A percentile compares a stretch with the other conserved stretches of the same genome.
Evolutionary conservation across 2,113 vertebrate genomes (phyloP).

Genomic region (Eolophus roseicapilla): DNA sequence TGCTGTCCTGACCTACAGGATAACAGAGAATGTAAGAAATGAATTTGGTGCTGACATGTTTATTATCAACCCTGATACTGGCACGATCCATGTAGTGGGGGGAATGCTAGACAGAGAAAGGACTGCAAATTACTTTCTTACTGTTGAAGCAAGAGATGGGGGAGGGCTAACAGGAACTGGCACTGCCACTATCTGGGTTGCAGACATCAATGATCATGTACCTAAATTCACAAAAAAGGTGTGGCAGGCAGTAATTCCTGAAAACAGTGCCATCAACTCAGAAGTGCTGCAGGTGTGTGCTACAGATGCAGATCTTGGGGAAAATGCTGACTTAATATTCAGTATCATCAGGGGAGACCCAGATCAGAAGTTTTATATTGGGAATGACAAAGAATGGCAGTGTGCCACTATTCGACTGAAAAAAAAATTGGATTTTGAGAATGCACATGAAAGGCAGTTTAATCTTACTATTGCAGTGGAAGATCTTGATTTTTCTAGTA

Average conservation of each 20-base stretch:
- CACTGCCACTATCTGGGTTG: constrained; percentile 82
- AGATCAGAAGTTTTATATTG: constrained; percentile 86
- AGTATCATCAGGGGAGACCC: constrained; percentile 84
- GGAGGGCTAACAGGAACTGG: constrained; percentile 84
- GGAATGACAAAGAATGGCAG: constrained; percentile 79
- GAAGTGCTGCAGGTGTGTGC: constrained; percentile 81
- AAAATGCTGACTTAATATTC: constrained; percentile 85
- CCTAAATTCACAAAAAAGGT: constrained; percentile 78
- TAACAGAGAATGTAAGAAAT: constrained; percentile 75
- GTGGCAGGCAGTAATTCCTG: constrained; percentile 77
- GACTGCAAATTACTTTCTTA: constrained; percentile 78
- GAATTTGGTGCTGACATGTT: constrained; percentile 76
- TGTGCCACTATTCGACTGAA: constrained; percentile 81
- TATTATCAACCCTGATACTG: constrained; percentile 78
- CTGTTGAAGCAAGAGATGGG: constrained; percentile 86
- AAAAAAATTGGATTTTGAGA: constrained; percentile 85
- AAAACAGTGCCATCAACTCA: constrained; percentile 77
- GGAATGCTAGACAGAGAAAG: constrained; percentile 82
- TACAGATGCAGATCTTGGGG: constrained; percentile 79
- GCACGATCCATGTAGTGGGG: constrained; percentile 77
- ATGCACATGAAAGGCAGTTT: constrained; percentile 81
- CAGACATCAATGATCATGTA: constrained; percentile 83
- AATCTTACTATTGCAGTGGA: constrained; percentile 87
- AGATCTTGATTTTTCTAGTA: constrained; percentile 83
- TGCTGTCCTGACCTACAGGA: constrained; percentile 82